phyloP scores from a whole-genome alignment of 2,888 invertebrate species.

The Polydesmus complanatus region DNA sequence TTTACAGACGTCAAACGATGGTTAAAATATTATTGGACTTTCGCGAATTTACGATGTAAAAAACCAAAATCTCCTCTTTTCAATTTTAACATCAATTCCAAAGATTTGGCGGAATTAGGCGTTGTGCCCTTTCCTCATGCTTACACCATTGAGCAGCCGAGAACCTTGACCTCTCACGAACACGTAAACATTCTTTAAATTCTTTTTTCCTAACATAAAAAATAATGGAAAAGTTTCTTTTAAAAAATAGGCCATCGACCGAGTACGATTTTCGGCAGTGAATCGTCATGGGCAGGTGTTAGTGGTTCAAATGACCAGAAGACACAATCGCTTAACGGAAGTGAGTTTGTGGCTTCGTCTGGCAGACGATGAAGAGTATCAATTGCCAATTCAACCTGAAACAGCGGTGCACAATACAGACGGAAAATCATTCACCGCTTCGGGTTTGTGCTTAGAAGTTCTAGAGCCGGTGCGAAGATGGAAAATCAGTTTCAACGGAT shows the following conservation, averaged over 20 bases:
- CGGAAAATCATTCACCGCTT: constrained; percentile 22
- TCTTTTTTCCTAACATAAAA: too few species aligned
- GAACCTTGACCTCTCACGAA: background rate
- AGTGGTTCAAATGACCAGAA: constrained; percentile 27
- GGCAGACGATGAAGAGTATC: constrained; percentile 34
- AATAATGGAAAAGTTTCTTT: too few species aligned
- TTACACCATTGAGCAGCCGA: background rate
- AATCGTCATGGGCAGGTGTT: background rate
- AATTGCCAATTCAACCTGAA: constrained; percentile 41
- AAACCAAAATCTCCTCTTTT: background rate
- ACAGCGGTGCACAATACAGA: constrained; percentile 34
- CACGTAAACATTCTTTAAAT: background rate
- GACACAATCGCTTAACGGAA: constrained; percentile 40
- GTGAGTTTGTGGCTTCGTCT: constrained; percentile 38
- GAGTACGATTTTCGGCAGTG: background rate
- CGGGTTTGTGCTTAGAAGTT: constrained; percentile 44
- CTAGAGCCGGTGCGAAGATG: constrained; percentile 46
- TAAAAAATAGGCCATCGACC: background rate
- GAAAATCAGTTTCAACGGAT: constrained; percentile 53
- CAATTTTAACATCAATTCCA: background rate
- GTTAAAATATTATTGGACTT: too few species aligned
- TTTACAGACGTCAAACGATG: too few species aligned
- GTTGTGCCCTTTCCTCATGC: background rate
- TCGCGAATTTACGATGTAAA: background rate
- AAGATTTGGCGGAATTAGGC: background rate